Conservation (phyloP, 1,140 invertebrate species). For the Matsumurasca onukii region DNA sequence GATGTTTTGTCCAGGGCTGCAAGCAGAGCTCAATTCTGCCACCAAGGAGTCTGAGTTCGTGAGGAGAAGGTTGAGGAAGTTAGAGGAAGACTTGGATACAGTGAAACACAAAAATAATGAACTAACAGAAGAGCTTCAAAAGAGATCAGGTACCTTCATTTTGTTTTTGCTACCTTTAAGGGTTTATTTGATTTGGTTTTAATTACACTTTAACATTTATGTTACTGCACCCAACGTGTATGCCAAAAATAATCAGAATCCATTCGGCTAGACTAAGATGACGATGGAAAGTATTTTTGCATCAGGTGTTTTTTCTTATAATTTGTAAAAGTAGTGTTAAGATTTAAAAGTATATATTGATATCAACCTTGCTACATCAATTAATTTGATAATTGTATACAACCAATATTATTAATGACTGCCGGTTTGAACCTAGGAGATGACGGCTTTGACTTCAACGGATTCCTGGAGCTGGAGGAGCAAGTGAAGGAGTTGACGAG, state of each 20-base stretch:
- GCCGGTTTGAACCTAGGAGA: neutral
- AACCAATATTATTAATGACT: no score
- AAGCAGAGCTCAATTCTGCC: slow-evolving; percentile 56
- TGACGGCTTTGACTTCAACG: slow-evolving; percentile 23
- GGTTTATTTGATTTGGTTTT: no score
- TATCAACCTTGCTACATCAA: no score
- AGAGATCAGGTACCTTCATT: slow-evolving; percentile 31
- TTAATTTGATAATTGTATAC: no score
- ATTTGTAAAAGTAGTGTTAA: neutral
- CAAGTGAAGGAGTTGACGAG: slow-evolving; percentile 52
- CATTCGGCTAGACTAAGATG: no score
- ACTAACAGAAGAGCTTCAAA: slow-evolving; percentile 51
- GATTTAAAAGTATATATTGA: no score
- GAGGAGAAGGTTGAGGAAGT: slow-evolving; percentile 52
- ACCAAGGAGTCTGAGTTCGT: slow-evolving; percentile 57
- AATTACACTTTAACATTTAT: no score
- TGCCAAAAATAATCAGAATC: no score
- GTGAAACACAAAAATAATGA: slow-evolving; percentile 53
- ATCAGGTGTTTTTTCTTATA: neutral
- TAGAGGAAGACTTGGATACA: slow-evolving; percentile 55
- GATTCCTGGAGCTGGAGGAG: slow-evolving; percentile 49
- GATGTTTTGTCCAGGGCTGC: slow-evolving; percentile 50
- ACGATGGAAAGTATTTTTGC: neutral
- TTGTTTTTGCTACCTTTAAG: no score
- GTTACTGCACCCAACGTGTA: no score